phyloP scores from a whole-genome alignment of 1,140 invertebrate species.

The Portunus trituberculatus region DNA sequence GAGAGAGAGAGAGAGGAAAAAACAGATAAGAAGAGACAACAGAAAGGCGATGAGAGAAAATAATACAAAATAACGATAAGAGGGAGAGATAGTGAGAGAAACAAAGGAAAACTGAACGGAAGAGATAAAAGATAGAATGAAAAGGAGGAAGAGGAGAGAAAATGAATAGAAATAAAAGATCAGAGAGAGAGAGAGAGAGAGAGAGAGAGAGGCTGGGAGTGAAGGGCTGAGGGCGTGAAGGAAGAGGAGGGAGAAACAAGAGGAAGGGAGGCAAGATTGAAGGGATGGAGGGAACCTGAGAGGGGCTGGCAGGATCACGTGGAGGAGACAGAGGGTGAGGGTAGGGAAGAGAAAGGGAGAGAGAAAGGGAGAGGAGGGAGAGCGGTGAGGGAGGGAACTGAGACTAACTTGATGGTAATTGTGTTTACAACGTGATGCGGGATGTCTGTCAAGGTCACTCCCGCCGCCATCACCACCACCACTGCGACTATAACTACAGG shows the following conservation, averaged over 20 bases:
- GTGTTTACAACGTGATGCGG: constrained; percentile 50
- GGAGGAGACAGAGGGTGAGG: neutral
- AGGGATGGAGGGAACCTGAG: neutral
- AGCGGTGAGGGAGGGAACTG: constrained; percentile 4
- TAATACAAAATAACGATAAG: too few relatives aligned
- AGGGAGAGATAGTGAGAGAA: too few relatives aligned
- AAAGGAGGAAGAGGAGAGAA: neutral
- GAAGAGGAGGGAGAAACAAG: neutral
- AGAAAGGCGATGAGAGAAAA: too few relatives aligned
- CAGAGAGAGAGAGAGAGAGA: neutral
- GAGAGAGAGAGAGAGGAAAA: neutral
- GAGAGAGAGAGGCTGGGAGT: neutral
- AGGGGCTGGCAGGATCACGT: neutral
- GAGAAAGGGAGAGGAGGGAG: neutral
- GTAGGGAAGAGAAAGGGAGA: neutral
- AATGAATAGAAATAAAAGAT: neutral
- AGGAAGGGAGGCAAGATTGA: neutral
- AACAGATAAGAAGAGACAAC: too few relatives aligned
- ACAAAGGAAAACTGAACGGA: neutral
- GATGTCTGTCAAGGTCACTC: neutral
- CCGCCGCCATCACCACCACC: neutral
- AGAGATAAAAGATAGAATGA: neutral
- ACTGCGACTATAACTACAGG: neutral
- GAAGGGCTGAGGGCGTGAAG: neutral
- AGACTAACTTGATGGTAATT: constrained; percentile 21